These are phyloP conservation scores for Nasonia oneida DNA, from an alignment of 2,888 invertebrate species.

Conservation along the genomic window DNA sequence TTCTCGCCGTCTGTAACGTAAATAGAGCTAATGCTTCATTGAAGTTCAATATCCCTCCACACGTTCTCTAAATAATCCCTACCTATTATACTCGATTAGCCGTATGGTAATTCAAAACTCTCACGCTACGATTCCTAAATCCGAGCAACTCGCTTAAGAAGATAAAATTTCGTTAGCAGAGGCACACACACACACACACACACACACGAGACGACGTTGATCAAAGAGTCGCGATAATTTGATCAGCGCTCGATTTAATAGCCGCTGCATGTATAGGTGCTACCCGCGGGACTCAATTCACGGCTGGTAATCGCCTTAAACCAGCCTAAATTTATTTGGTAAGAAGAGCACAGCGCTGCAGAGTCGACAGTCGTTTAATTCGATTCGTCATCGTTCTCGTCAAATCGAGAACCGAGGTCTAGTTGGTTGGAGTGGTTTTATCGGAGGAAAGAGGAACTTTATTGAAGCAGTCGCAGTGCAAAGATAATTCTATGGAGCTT, in stretches of 20 bases:
- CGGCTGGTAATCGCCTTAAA: constrained; percentile 56
- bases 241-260: constrained; percentile 42
- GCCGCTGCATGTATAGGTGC: not conserved
- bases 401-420: not conserved
- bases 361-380: constrained; percentile 50
- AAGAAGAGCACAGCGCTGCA: not conserved
- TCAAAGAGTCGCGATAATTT: constrained; percentile 31
- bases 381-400: constrained; percentile 48
- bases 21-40: not conserved
- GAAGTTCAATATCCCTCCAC: not conserved
- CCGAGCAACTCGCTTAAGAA: not conserved
- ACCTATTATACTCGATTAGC: constrained; percentile 21
- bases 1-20: not conserved
- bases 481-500: not conserved
- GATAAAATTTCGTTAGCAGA: not conserved
- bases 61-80: constrained; percentile 10
- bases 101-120: not conserved
- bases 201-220: not conserved
- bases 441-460: constrained; percentile 14
- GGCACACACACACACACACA: too few species aligned
- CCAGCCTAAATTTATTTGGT: constrained; percentile 53
- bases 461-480: not conserved
- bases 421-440: constrained; percentile 32
- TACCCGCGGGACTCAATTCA: constrained; percentile 48
- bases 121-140: not conserved